phyloP scores from a whole-genome alignment of 2,113 vertebrate genomes.

The Scartelaos histophorus region DNA sequence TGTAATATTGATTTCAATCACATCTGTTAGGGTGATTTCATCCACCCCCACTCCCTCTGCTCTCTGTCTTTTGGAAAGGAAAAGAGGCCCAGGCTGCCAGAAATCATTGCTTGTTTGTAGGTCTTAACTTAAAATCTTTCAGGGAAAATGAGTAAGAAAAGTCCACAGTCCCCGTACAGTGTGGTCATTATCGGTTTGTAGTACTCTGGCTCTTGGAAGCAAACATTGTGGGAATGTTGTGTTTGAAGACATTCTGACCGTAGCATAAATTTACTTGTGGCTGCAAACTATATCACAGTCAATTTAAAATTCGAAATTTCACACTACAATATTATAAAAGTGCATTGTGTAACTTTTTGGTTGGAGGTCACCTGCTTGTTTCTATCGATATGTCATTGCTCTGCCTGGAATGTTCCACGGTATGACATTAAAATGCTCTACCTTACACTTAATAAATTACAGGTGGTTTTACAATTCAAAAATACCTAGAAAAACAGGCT shows the following conservation, averaged over 20 bases:
- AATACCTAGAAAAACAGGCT: too few relatives aligned
- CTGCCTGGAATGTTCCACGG: too few relatives aligned
- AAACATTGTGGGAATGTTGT: conserved; percentile 3
- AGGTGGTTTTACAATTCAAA: too few relatives aligned
- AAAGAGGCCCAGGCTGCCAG: conserved; percentile 68
- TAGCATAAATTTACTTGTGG: neutral
- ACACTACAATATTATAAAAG: too few relatives aligned
- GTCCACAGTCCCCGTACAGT: conserved; percentile 40
- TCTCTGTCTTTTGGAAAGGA: conserved; percentile 66
- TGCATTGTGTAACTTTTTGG: too few relatives aligned
- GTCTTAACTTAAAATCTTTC: conserved; percentile 79
- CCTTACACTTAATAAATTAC: too few relatives aligned
- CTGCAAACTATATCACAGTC: too few relatives aligned
- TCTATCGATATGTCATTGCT: too few relatives aligned
- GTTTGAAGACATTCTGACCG: conserved; percentile 2
- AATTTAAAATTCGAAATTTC: too few relatives aligned
- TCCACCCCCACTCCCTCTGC: conserved; percentile 68
- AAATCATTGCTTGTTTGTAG: conserved; percentile 82
- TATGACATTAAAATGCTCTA: too few relatives aligned
- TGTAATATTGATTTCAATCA: conserved; percentile 81
- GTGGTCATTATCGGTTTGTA: conserved; percentile 41
- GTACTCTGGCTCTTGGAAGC: conserved; percentile 28
- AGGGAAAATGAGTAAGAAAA: conserved; percentile 49
- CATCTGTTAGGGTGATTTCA: conserved; percentile 81
- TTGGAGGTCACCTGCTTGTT: too few relatives aligned